phyloP scores from a whole-genome alignment of 2,888 invertebrate species.

The Archaeoteleia sp. region DNA sequence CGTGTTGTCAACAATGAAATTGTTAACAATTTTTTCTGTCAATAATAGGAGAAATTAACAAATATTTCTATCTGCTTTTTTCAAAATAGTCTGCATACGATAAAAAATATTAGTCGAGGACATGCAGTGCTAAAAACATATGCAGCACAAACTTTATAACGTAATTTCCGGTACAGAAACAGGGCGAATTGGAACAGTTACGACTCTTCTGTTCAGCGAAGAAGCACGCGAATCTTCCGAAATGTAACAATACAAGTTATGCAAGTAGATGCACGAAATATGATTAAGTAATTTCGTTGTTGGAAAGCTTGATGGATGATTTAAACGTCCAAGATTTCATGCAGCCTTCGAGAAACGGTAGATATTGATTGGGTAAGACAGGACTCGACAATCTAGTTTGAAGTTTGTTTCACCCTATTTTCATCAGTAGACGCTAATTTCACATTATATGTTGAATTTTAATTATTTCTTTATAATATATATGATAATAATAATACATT shows the following conservation, averaged over 20 bases:
- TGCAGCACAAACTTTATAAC: too few species aligned
- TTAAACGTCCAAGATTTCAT: constrained; percentile 14
- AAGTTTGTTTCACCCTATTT: neutral
- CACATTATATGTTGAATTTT: neutral
- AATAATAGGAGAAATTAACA: too few species aligned
- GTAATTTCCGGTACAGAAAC: neutral
- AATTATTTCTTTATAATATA: neutral
- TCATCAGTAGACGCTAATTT: neutral
- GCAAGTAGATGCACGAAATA: constrained; percentile 6
- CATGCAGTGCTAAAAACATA: too few species aligned
- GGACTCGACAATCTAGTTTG: neutral
- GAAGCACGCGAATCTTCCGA: constrained; percentile 3
- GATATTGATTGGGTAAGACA: neutral
- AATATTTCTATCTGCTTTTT: too few species aligned
- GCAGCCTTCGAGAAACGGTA: neutral
- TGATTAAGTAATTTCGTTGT: constrained; percentile 29
- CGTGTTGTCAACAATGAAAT: too few species aligned
- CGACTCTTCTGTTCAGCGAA: neutral
- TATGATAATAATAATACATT: too few species aligned
- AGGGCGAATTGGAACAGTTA: neutral
- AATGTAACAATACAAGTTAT: constrained; percentile 9
- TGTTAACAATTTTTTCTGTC: too few species aligned
- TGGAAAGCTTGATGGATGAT: constrained; percentile 25
- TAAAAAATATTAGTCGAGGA: too few species aligned
- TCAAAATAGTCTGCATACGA: too few species aligned